Evolutionary conservation across 1,140 invertebrate genomes (phyloP).

Genomic region (Eurosta solidaginis): DNA sequence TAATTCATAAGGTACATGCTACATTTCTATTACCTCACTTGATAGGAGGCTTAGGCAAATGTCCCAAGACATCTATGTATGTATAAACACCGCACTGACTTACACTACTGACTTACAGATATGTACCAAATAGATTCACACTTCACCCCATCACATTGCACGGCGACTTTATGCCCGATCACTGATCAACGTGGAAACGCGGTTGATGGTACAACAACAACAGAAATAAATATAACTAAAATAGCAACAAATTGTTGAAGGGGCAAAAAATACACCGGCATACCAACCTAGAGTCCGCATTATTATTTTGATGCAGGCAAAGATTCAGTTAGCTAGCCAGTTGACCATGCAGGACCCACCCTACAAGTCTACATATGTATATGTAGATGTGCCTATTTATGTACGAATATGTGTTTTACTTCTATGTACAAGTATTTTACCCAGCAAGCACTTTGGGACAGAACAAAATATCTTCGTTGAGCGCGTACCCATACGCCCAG

Average conservation of each 20-base stretch:
- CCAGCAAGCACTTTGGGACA: too few relatives aligned
- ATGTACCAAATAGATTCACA: not conserved
- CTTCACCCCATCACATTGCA: not conserved
- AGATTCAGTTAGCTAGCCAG: not conserved
- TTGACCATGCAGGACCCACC: conserved; percentile 24
- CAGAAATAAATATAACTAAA: too few relatives aligned
- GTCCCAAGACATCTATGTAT: too few relatives aligned
- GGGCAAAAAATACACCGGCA: conserved; percentile 12
- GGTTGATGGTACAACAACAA: not conserved
- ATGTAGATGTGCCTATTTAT: not conserved
- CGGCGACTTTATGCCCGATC: conserved; percentile 1
- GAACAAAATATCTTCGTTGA: too few relatives aligned
- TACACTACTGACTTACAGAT: too few relatives aligned
- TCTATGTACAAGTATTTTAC: too few relatives aligned
- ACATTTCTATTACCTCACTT: too few relatives aligned
- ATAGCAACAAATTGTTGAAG: not conserved
- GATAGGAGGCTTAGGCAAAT: too few relatives aligned
- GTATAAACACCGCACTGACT: too few relatives aligned
- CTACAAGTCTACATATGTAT: not conserved
- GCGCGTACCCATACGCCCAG: too few relatives aligned
- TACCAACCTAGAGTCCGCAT: not conserved
- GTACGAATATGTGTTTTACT: too few relatives aligned
- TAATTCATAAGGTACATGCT: too few relatives aligned
- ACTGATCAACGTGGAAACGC: not conserved
- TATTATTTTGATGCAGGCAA: not conserved